phyloP scores from a whole-genome alignment of 2,797 vertebrate genomes.

The Stomatorhinus walkeri region DNA sequence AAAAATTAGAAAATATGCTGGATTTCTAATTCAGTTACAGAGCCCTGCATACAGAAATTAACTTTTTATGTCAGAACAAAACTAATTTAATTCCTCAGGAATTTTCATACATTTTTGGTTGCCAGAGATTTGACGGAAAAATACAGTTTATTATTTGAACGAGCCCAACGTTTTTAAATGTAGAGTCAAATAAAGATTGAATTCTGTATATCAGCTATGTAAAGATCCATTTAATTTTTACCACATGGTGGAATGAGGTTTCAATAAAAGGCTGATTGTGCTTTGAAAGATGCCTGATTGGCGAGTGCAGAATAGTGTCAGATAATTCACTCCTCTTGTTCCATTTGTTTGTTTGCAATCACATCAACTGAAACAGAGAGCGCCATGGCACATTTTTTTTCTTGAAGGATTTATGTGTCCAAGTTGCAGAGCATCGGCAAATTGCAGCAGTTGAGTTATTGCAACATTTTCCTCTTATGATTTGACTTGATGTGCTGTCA shows the following conservation, averaged over 20 bases:
- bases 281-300: constrained; percentile 38
- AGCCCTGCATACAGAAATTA: constrained; percentile 14
- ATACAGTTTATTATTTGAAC: constrained; percentile 12
- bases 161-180: constrained; percentile 15
- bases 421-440: not conserved
- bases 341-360: not conserved
- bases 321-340: constrained; percentile 22
- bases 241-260: constrained; percentile 3
- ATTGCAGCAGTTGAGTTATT: not conserved
- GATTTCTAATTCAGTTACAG: constrained; percentile 26
- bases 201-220: not conserved
- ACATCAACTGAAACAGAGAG: not conserved
- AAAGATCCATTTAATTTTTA: not conserved
- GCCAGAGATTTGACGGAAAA: not conserved
- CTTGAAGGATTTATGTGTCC: not conserved
- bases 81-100: constrained; percentile 16
- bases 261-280: constrained; percentile 34
- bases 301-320: constrained; percentile 20
- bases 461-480: not conserved
- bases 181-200: not conserved
- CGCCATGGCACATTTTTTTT: not conserved
- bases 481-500: not conserved
- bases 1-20: constrained; percentile 23
- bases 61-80: constrained; percentile 15
- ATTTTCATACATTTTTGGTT: not conserved